Base-by-base conservation (phyloP, 2,797 vertebrate species). In the Scomberomorus guttatus region DNA sequence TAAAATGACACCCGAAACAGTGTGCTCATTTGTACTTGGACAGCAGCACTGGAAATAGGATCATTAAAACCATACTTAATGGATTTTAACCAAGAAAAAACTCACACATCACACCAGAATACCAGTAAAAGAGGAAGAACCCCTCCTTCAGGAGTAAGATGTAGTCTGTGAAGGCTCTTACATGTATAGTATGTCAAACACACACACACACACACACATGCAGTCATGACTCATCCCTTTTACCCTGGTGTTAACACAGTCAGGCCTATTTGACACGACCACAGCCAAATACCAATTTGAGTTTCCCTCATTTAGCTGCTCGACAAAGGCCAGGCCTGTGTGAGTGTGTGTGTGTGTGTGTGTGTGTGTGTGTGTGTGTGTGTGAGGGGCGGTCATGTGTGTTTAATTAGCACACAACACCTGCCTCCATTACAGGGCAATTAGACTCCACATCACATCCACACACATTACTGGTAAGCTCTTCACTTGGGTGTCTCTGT, bases 341-440 rank as follows among this genome's bases (percentile, higher is more conserved):
- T 84, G 68, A 68, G 52, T 57, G 60, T 80, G 61, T 58, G 20
- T 72, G 72, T 77, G 73, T 62, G 65, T 42, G 77, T 65, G 42
- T 83, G 66, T 71, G 73, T 76, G 61, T 78, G 67, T 54, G 44
- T 70, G 72, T 74, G 60, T 62, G 59, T 29, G 64, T 27, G 63
- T 15, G 66, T 52, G 52, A 22, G 22, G 24, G 58, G 25, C 13
- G 7, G 70, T 63, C 65, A 55, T 89, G 79, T 87, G 77, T 81
- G 75, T 86, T 86, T 75, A 86, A 87, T 85, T 89, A 85, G 76
- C 69, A 79, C 79, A 69, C 68, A 88, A 64, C 83, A 84, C 79
- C 89, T 87, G 85, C 82, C 72, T 86, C 68, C 87, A 81, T 88
- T 86, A 77, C 72, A 60, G 73, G 61, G 75, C 69, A 77, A 78